phyloP scores from a whole-genome alignment of 2,113 vertebrate genomes.

The Myxocyprinus asiaticus region DNA sequence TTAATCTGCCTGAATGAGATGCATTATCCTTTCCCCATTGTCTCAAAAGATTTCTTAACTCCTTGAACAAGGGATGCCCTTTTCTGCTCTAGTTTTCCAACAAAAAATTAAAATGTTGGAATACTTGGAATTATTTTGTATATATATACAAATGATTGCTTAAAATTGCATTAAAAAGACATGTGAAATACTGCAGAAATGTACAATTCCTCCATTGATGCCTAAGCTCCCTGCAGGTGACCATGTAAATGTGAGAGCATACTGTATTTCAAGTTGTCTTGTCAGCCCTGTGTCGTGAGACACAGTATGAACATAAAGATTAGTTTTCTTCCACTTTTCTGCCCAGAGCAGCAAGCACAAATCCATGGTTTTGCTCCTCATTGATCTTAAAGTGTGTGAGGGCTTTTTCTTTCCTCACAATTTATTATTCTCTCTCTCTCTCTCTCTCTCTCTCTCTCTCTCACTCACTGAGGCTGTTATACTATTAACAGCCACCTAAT shows the following conservation, averaged over 20 bases:
- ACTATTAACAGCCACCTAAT: neutral
- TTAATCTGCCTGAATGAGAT: neutral
- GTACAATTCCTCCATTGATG: neutral
- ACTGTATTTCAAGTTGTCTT: constrained; percentile 4
- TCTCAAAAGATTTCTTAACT: neutral
- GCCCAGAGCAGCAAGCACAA: constrained; percentile 38
- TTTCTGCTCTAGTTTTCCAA: neutral
- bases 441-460: neutral
- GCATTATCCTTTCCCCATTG: neutral
- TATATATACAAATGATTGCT: no score
- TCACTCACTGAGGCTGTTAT: neutral
- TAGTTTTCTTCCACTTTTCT: constrained; percentile 43
- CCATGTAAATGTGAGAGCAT: neutral
- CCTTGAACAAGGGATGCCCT: neutral
- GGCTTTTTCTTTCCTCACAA: constrained; percentile 37
- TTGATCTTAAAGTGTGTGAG: constrained; percentile 42
- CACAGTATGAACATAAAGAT: constrained; percentile 34
- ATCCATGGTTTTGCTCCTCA: constrained; percentile 38
- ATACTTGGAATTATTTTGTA: neutral
- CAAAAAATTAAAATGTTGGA: neutral
- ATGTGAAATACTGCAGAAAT: neutral
- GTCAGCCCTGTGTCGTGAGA: neutral
- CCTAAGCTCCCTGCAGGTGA: neutral
- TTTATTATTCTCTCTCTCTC: neutral
- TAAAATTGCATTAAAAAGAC: no score